Conservation (phyloP, 2,888 invertebrate genomes). For the Sturmia bella region DNA sequence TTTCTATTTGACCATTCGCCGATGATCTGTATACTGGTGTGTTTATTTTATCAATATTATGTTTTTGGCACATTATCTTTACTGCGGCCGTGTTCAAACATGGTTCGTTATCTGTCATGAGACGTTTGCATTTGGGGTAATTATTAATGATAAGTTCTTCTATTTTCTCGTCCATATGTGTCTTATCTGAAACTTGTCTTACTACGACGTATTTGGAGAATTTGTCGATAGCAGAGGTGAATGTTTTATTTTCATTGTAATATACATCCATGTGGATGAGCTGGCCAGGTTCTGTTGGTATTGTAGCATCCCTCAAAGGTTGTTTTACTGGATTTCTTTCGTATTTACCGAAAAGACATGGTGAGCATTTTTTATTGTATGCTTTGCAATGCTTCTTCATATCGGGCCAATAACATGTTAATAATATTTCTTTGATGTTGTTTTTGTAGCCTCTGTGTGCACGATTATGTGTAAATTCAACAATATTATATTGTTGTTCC, state of each 20-base stretch:
- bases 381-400: conserved; percentile 1
- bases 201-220: conserved; percentile 18
- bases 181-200: conserved; percentile 2
- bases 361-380: conserved; percentile 12
- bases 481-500: too few relatives aligned
- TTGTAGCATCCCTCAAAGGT: neutral
- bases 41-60: conserved; percentile 2
- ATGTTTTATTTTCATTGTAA: conserved; percentile 1
- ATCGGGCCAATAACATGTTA: conserved; percentile 6
- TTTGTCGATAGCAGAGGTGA: conserved; percentile 7
- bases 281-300: conserved; percentile 18
- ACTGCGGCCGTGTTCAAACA: neutral
- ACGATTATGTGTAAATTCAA: too few relatives aligned
- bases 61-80: conserved; percentile 3
- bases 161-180: conserved; percentile 16
- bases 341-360: conserved; percentile 10
- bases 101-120: too few relatives aligned
- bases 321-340: neutral
- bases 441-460: too few relatives aligned
- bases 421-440: neutral
- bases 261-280: conserved; percentile 19
- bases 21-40: conserved; percentile 17
- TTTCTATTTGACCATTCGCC: conserved; percentile 18
- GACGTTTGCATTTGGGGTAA: too few relatives aligned
- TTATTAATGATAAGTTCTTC: too few relatives aligned